Conservation (phyloP, 2,113 vertebrate genomes). For the Ictalurus punctatus region DNA sequence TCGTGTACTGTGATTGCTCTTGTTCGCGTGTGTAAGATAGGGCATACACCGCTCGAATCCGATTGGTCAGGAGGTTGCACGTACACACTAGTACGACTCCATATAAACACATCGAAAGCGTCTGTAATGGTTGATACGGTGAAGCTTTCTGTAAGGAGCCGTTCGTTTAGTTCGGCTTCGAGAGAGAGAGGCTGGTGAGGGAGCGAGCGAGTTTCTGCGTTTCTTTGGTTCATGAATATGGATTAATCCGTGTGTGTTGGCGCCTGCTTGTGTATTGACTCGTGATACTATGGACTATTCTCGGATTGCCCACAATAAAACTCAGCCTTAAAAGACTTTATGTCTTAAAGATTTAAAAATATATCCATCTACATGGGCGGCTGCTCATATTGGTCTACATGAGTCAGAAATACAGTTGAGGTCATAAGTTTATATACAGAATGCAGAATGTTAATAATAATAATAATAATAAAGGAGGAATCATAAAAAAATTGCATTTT, state of each 20-base stretch:
- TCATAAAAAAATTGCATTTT: no score
- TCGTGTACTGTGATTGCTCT: neutral
- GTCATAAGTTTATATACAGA: no score
- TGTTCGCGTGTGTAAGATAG: neutral
- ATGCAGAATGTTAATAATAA: no score
- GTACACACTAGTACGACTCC: neutral
- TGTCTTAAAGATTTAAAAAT: neutral
- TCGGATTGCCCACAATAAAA: neutral
- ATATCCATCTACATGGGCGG: neutral
- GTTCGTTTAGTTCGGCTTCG: neutral
- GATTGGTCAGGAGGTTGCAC: neutral
- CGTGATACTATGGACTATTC: neutral
- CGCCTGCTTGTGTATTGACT: neutral
- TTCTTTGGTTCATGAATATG: neutral
- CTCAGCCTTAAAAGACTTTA: neutral
- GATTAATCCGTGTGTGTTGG: neutral
- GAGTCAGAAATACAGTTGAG: neutral
- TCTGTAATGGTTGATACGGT: neutral
- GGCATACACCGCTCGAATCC: neutral
- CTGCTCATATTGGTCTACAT: neutral
- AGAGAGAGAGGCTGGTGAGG: neutral
- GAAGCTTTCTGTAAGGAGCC: neutral
- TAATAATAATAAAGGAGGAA: no score
- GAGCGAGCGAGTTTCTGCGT: neutral
- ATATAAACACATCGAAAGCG: neutral